Evolutionary conservation across 2,888 invertebrate species (phyloP), one percentile per base, ranked within the genome.

Genomic region (Mesochorus sp.): DNA sequence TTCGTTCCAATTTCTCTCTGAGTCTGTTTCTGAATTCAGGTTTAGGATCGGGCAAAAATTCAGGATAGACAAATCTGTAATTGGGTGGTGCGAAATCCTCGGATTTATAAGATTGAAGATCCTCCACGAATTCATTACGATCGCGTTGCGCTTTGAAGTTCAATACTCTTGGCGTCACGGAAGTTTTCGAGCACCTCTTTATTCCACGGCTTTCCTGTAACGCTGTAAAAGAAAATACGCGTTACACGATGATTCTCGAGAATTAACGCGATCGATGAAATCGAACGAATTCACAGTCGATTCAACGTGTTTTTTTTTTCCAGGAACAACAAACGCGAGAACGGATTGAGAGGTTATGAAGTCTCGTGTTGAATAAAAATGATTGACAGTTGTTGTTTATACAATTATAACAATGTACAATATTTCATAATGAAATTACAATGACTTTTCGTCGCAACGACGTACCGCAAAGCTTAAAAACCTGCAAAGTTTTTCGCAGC

Each of bases 21-120:
- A 98, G 90, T 6, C 92, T 88, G 91, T 99, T 97, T 74, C 99
- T 93, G 92, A 94, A 95, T 86, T 94, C 92, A 0, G 95, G 92
- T 84, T 95, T 94, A 0, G 97, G 97, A 89, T 97, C 95, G 0
- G 99, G 98, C 64, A 99, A 92, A 92, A 99, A 98, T 91, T 99
- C 99, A 0, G 97, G 97, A 90, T 97, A 98, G 24, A 94, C 91
- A 87, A 94, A 94, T 82, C 96, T 93, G 85, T 94, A 94, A 57
- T 94, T 92, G 0, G 93, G 85, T 0, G 93, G 91, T 8, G 91
- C 89, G 0, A 66, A 44, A 6, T 76, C 59, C 14, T 80, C 67
- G 4, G 55, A 10, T 14, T 68, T 64, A n/a, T 80, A 39, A 0
- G 34, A n/a, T 51, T 57, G 57, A 2, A 72, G 39, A 5, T 73